A percentile compares a stretch with the other conserved stretches of the same genome.
phyloP scores from a whole-genome alignment of 2,888 invertebrate species.

The Ophion ellenae region DNA sequence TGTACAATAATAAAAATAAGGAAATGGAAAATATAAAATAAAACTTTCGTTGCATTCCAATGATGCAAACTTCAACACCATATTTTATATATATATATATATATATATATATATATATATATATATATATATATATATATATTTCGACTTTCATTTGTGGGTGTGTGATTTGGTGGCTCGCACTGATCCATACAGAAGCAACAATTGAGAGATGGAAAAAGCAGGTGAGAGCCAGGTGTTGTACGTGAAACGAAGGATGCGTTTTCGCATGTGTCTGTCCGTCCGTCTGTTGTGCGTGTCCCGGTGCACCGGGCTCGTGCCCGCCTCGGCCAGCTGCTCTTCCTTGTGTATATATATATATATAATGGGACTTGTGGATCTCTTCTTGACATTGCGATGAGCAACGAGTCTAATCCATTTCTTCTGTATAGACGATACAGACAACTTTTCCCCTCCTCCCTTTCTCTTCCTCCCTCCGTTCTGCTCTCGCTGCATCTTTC shows the following conservation, averaged over 20 bases:
- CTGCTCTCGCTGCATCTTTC: too few relatives aligned
- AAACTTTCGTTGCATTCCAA: too few relatives aligned
- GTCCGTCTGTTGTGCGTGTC: background rate
- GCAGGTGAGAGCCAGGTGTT: conserved; percentile 73
- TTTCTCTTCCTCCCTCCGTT: background rate
- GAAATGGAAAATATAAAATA: too few relatives aligned
- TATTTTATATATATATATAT: too few relatives aligned
- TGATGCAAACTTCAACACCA: too few relatives aligned
- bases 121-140: background rate
- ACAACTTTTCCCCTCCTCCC: background rate
- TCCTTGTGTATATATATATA: background rate
- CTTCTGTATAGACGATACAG: background rate
- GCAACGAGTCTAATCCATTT: background rate
- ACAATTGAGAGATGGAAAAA: conserved; percentile 41
- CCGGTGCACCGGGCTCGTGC: conserved; percentile 77
- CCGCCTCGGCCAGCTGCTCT: conserved; percentile 53
- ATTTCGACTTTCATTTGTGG: background rate
- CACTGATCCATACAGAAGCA: conserved; percentile 55
- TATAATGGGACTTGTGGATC: background rate
- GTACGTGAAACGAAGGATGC: conserved; percentile 71
- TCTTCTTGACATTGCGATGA: conserved; percentile 1
- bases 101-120: too few relatives aligned
- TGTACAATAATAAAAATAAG: too few relatives aligned
- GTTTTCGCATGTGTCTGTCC: background rate
- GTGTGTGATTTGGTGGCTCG: conserved; percentile 21